Evolutionary conservation across 2,888 invertebrate species (phyloP), one percentile per base, ranked within the genome.

Genomic region (Cryptocheilus praepositus): DNA sequence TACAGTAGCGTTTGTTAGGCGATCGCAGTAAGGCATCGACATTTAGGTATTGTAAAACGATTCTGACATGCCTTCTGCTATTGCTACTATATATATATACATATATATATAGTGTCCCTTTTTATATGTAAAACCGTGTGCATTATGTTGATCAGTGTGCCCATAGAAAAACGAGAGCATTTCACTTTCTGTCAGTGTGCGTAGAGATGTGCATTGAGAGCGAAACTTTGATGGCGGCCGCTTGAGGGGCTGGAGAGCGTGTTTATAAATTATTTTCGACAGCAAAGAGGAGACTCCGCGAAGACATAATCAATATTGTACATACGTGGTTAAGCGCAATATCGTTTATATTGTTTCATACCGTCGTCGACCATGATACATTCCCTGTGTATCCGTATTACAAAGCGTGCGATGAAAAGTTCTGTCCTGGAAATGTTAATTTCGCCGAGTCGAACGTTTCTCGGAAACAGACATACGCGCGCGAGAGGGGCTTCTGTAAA

Each of bases 281-380:
- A 52, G 36, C 22, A 51, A 51, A 36, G 36, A 36, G 36, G 36
- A 60, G 71, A 67, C 68, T 65, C 62, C 36, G 36, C 73, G 62
- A 71, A 76, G 67, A 74, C 71, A 74, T 76, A 68, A 73, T 71
- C 68, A 61, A 69, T 71, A 60, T 67, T 79, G 76, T 79, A 80
- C 56, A 79, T 80, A 79, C 11, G 36, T 11, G 36, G 36, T 36
- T 36, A 11, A 36, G 51, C 67, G 63, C 62, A 71, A 54, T 44
- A 73, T 57, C 56, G 55, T 70, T 70, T 72, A 61, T 74, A 61
- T 63, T 64, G 45, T 59, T 71, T 74, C 68, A 76, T 61, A 61
- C 59, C 61, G 59, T 69, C 75, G 36, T 59, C 55, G 61, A 78
- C 52, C 57, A 70, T 71, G 53, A 51, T 73, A 74, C 79, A 79